phyloP scores from a whole-genome alignment of 2,113 vertebrate genomes.

The Redunca redunca region DNA sequence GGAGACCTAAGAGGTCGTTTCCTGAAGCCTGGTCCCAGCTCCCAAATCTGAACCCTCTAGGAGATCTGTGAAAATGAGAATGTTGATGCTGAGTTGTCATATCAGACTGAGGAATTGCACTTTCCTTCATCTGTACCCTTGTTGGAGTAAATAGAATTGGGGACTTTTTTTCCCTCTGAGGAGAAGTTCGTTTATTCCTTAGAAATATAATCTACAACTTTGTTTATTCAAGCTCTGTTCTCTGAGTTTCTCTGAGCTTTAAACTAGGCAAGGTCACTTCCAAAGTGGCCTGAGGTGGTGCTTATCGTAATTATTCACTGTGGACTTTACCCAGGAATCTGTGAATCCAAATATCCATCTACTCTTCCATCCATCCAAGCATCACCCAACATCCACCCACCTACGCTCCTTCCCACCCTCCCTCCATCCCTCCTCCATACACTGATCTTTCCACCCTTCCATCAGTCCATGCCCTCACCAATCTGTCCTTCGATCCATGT shows the following conservation, averaged over 20 bases:
- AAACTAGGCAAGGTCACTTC: constrained; percentile 45
- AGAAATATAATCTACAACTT: constrained; percentile 68
- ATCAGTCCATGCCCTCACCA: accelerated
- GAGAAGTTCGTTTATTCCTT: constrained; percentile 60
- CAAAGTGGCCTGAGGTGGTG: constrained; percentile 25
- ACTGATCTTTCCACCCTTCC: neutral
- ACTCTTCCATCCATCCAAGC: neutral
- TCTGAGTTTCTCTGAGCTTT: constrained; percentile 52
- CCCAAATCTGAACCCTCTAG: neutral
- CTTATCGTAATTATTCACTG: constrained; percentile 13
- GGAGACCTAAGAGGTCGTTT: constrained; percentile 25
- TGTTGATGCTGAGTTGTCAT: constrained; percentile 62
- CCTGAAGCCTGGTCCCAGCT: constrained; percentile 26
- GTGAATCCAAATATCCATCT: neutral
- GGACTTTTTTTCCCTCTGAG: constrained; percentile 32
- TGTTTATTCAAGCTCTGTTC: constrained; percentile 62
- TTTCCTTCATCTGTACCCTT: constrained; percentile 48
- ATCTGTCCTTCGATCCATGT: neutral
- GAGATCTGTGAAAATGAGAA: constrained; percentile 22
- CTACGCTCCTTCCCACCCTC: neutral
- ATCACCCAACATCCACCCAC: neutral
- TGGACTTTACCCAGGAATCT: neutral
- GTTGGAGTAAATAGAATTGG: constrained; percentile 56
- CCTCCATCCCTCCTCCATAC: neutral
- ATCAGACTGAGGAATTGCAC: constrained; percentile 53